phyloP scores from a whole-genome alignment of 2,888 invertebrate species.

The Phengaris alcon region DNA sequence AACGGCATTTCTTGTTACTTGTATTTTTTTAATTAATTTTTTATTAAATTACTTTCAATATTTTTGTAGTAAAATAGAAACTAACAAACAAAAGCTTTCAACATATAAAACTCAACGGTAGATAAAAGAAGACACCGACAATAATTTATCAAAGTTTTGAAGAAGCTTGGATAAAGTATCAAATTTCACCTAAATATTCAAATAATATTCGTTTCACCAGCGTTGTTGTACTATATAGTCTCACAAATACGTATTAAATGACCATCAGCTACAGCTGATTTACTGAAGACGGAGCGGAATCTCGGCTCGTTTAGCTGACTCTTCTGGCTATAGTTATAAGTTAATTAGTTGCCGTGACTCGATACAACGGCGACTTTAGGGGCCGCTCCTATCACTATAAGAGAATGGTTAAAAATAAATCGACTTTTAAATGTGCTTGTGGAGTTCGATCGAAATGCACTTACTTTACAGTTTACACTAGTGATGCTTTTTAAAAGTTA shows the following conservation, averaged over 20 bases:
- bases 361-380: conserved; percentile 37
- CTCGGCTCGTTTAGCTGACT: conserved; percentile 40
- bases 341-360: conserved; percentile 51
- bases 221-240: neutral
- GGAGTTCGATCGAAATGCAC: neutral
- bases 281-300: conserved; percentile 30
- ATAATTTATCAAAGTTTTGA: neutral
- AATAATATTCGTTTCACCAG: too few species aligned
- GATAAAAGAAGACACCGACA: too few species aligned
- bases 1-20: neutral
- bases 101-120: too few species aligned
- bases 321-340: conserved; percentile 38
- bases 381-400: neutral
- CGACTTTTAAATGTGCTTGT: neutral
- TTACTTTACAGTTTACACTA: too few species aligned
- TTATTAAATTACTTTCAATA: too few species aligned
- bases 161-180: too few species aligned
- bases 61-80: neutral
- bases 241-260: neutral
- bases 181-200: too few species aligned
- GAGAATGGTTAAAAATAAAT: neutral
- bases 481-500: too few species aligned
- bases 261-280: conserved; percentile 11
- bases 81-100: too few species aligned
- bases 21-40: too few species aligned